Evolutionary conservation across 2,113 vertebrate species (phyloP).

Genomic region (Cromileptes altivelis): DNA sequence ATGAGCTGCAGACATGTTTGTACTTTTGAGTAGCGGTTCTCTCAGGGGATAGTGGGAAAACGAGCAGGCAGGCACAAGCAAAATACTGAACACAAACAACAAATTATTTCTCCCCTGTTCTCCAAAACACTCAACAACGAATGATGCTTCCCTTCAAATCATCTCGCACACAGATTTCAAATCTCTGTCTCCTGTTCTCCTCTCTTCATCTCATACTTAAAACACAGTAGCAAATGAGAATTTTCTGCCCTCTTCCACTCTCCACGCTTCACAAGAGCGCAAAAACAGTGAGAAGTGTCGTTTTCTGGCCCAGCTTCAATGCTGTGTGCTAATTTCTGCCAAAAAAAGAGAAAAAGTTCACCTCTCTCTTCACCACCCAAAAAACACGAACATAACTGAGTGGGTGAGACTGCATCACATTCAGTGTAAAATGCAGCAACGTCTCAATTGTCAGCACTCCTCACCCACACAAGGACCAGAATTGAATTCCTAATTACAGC

Average conservation of each 20-base stretch:
- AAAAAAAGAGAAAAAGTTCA: neutral
- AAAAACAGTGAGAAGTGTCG: neutral
- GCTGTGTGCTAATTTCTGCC: slow-evolving; percentile 5
- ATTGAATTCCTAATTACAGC: slow-evolving; percentile 39
- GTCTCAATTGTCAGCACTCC: slow-evolving; percentile 11
- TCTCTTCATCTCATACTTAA: slow-evolving; percentile 11
- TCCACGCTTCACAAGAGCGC: neutral
- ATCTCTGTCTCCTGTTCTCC: neutral
- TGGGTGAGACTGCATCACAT: neutral
- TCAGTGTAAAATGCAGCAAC: slow-evolving; percentile 9
- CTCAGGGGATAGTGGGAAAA: slow-evolving; percentile 16
- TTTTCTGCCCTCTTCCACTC: slow-evolving; percentile 17
- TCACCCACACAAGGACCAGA: neutral
- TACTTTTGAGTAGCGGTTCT: slow-evolving; percentile 22
- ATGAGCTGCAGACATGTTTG: slow-evolving; percentile 27
- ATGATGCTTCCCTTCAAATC: slow-evolving; percentile 24
- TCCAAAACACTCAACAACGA: neutral
- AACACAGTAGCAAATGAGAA: slow-evolving; percentile 18
- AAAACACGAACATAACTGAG: neutral
- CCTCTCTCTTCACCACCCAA: neutral
- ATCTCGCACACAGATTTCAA: neutral
- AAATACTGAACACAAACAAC: slow-evolving; percentile 21
- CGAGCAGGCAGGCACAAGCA: slow-evolving; percentile 17
- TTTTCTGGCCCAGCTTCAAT: slow-evolving; percentile 14
- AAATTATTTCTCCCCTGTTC: slow-evolving; percentile 19